Percentiles rank a stretch among this genome's conserved stretches.
phyloP scores from a whole-genome alignment of 2,797 vertebrate species.

The Carcharodon carcharias region DNA sequence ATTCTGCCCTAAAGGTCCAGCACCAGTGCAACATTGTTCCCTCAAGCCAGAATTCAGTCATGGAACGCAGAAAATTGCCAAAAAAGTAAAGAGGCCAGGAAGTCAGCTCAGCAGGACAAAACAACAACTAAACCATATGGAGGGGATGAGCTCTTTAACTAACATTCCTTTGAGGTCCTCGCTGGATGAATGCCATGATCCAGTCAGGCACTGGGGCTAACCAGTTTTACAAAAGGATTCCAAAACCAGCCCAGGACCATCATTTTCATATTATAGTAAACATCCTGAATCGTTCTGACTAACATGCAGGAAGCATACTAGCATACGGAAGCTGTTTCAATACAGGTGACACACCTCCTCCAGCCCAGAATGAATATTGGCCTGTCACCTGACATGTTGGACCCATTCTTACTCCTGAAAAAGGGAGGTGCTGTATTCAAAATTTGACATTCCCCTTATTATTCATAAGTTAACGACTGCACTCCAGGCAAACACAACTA shows the following conservation, averaged over 20 bases:
- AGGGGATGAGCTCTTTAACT: background rate
- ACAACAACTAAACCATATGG: background rate
- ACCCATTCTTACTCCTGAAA: background rate
- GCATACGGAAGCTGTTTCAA: background rate
- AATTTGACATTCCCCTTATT: background rate
- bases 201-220: no score
- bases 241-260: no score
- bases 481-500: no score
- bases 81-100: background rate
- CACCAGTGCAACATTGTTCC: background rate
- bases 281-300: no score
- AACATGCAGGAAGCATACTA: no score
- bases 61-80: background rate
- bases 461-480: no score
- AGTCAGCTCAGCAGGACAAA: background rate
- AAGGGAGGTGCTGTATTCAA: background rate
- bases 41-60: background rate
- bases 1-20: no score
- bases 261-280: background rate
- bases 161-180: background rate
- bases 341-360: background rate
- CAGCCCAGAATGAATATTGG: background rate
- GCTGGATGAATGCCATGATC: background rate
- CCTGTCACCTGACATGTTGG: background rate
- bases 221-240: no score